Percentiles rank a stretch among this genome's conserved stretches.
phyloP scores from a whole-genome alignment of 2,797 vertebrate species.

The Sphaeramia orbicularis region DNA sequence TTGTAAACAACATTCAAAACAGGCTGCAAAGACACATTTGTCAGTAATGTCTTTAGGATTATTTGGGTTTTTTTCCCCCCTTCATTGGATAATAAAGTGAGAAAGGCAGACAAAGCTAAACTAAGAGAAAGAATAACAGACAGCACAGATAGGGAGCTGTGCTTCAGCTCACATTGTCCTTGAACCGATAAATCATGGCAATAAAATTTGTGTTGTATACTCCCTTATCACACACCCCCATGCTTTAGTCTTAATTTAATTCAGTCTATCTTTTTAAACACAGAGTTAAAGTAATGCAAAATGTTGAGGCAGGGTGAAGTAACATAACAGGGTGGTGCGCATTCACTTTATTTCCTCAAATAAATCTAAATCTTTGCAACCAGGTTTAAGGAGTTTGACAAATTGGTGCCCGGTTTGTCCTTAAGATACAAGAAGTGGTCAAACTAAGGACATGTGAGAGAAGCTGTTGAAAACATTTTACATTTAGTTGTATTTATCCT shows the following conservation, averaged over 20 bases:
- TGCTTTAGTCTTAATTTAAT: slow-evolving; percentile 15
- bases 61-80: neutral
- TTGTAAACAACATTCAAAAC: slow-evolving; percentile 15
- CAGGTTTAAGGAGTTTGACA: no score
- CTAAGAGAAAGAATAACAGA: slow-evolving; percentile 5
- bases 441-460: no score
- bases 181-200: slow-evolving; percentile 20
- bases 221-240: slow-evolving; percentile 18
- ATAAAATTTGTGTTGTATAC: neutral
- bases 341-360: no score
- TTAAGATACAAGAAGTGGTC: no score
- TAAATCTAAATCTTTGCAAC: no score
- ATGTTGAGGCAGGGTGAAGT: neutral
- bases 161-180: slow-evolving; percentile 18
- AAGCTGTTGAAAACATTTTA: no score
- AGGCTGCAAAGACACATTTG: slow-evolving; percentile 8
- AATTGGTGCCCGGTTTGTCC: no score
- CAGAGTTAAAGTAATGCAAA: neutral
- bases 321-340: no score
- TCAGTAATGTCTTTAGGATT: slow-evolving; percentile 5
- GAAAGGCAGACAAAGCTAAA: neutral
- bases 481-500: no score
- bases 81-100: neutral
- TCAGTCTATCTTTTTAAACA: slow-evolving; percentile 2
- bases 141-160: neutral